Evolutionary conservation across 2,113 vertebrate genomes (phyloP).

Genomic region (Atlantisia rogersi): DNA sequence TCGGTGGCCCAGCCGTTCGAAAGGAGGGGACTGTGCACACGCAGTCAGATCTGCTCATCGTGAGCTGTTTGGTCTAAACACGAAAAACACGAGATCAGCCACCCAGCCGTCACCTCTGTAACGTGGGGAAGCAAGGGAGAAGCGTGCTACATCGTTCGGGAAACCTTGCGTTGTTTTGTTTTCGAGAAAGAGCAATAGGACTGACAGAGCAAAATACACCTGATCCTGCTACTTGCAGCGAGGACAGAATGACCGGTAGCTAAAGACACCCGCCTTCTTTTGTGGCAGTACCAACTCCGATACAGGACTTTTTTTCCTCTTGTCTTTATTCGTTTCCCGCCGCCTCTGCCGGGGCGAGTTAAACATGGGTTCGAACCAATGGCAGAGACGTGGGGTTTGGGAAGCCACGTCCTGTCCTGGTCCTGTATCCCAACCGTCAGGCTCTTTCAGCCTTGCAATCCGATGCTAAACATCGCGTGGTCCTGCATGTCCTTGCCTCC

Average conservation of each 20-base stretch:
- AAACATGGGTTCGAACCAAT: background rate
- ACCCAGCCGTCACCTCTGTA: background rate
- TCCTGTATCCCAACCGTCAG: background rate
- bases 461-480: background rate
- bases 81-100: background rate
- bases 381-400: background rate
- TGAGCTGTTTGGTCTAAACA: too few relatives aligned
- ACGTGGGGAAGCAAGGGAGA: background rate
- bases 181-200: background rate
- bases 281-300: background rate
- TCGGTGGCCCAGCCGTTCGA: background rate
- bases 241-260: background rate
- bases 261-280: background rate
- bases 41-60: background rate
- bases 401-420: background rate
- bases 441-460: background rate
- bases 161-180: background rate
- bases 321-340: background rate
- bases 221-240: background rate
- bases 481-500: background rate
- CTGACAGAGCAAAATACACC: background rate
- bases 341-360: background rate
- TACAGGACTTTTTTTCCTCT: background rate
- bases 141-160: background rate
- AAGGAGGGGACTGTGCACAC: background rate